Evolutionary conservation across 1,140 invertebrate species (phyloP).

Genomic region (Tetranychus urticae): DNA sequence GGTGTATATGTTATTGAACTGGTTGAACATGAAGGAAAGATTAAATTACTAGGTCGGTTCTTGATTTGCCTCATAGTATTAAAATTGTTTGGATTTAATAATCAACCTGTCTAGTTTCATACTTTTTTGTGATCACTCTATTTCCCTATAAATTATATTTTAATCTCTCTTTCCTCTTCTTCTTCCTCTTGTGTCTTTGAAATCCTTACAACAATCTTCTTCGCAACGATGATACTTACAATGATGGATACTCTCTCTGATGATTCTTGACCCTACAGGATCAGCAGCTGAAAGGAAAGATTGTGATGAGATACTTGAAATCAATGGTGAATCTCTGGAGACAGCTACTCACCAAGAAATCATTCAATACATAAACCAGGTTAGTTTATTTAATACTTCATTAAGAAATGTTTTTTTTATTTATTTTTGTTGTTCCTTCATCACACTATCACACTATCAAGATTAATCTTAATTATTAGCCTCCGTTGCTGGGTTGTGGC

Average conservation of each 20-base stretch:
- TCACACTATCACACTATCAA: too few species aligned
- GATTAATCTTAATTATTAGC: too few species aligned
- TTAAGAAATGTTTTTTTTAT: background rate
- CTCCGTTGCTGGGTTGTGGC: too few species aligned
- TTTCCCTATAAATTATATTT: too few species aligned
- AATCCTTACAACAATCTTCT: too few species aligned
- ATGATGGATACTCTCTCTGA: background rate
- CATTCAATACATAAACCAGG: conserved; percentile 78
- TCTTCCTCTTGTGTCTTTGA: background rate
- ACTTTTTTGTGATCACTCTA: too few species aligned
- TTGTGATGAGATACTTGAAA: conserved; percentile 83
- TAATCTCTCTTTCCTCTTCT: background rate
- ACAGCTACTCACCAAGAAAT: conserved; percentile 67
- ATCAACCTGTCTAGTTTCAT: too few species aligned
- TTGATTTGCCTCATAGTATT: too few species aligned
- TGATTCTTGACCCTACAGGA: conserved; percentile 27
- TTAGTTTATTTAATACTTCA: conserved; percentile 18
- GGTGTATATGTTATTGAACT: conserved; percentile 87
- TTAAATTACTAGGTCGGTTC: conserved; percentile 70
- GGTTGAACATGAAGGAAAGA: conserved; percentile 72
- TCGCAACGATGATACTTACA: too few species aligned
- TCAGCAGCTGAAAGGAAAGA: conserved; percentile 74
- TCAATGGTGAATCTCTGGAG: conserved; percentile 69
- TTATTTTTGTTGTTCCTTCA: background rate
- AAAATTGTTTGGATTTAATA: too few species aligned